Conservation (phyloP, 1,140 invertebrate genomes). For the Melanaphis sacchari region DNA sequence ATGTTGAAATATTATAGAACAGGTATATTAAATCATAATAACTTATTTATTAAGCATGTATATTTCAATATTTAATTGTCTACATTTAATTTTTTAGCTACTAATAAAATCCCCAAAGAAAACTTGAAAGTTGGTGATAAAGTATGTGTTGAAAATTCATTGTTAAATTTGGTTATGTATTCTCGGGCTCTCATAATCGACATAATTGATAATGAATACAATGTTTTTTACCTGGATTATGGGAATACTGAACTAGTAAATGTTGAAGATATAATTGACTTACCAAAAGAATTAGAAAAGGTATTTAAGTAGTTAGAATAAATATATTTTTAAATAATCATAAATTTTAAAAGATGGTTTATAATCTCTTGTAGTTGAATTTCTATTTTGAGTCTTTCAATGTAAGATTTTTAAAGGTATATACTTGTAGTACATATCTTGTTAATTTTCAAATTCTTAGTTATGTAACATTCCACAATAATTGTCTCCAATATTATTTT, state of each 20-base stretch:
- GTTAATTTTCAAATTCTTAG: neutral
- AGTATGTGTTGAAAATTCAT: constrained; percentile 10
- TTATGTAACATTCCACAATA: neutral
- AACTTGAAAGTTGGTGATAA: neutral
- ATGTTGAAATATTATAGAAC: neutral
- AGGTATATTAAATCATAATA: neutral
- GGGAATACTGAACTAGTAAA: neutral
- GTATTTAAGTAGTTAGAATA: neutral
- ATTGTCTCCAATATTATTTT: neutral
- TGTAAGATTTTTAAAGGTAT: neutral
- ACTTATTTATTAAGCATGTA: neutral
- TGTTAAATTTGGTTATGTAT: neutral
- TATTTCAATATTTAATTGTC: neutral
- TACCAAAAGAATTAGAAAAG: constrained; percentile 28
- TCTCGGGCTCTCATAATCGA: neutral
- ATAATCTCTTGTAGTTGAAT: neutral
- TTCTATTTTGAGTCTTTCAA: neutral
- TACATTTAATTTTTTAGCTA: neutral
- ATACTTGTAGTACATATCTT: neutral
- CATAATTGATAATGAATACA: neutral
- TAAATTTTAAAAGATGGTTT: neutral
- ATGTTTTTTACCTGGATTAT: constrained; percentile 28
- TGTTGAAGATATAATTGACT: neutral
- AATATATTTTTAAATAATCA: too few relatives aligned
- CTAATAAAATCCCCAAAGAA: neutral